These are phyloP conservation scores for Aspidoscelis tigris DNA, from an alignment of 2,113 vertebrate species.

Conservation along the genomic window DNA sequence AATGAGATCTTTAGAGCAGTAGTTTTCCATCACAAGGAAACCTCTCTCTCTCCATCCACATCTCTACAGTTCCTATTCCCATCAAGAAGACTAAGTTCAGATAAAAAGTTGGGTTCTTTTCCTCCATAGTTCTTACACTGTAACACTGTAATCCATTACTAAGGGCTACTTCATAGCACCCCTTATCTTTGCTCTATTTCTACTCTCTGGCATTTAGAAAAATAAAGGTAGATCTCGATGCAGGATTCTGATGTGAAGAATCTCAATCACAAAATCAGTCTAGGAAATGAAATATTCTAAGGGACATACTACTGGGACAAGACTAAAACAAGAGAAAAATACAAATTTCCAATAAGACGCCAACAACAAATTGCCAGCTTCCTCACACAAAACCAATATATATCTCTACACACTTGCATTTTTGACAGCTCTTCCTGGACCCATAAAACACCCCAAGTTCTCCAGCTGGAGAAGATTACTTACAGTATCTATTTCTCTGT, in stretches of 20 bases:
- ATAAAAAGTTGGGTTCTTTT: background rate
- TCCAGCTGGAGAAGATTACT: background rate
- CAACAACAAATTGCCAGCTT: constrained; percentile 30
- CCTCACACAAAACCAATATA: background rate
- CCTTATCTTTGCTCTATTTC: background rate
- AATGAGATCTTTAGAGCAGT: background rate
- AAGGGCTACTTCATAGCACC: background rate
- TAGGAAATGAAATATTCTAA: constrained; percentile 30
- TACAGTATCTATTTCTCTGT: constrained; percentile 11
- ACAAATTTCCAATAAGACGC: constrained; percentile 20
- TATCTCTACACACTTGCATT: background rate
- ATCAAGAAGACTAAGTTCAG: background rate
- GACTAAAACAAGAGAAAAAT: constrained; percentile 36
- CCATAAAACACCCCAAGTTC: constrained; percentile 24
- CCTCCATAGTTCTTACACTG: background rate
- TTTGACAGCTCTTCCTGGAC: background rate
- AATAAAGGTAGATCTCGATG: constrained; percentile 20
- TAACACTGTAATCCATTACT: background rate
- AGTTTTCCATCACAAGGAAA: background rate
- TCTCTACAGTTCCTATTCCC: too few relatives aligned
- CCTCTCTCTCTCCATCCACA: constrained; percentile 7
- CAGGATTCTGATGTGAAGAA: background rate
- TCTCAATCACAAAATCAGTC: constrained; percentile 14
- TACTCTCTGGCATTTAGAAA: constrained; percentile 12
- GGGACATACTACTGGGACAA: constrained; percentile 31